phyloP scores from a whole-genome alignment of 2,797 vertebrate genomes.

The Megaceryle alcyon region DNA sequence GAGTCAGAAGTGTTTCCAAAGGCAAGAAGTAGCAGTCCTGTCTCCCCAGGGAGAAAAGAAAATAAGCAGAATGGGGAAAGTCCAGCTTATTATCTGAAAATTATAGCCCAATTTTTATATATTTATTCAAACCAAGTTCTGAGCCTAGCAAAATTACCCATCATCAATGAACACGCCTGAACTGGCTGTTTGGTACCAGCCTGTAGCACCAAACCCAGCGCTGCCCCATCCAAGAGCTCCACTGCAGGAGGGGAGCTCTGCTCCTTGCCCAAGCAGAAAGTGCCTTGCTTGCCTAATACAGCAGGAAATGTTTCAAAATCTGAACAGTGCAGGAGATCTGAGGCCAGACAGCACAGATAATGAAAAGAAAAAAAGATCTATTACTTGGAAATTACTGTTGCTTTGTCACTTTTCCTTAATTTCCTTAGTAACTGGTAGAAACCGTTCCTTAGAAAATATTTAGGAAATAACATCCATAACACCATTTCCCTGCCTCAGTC shows the following conservation, averaged over 20 bases:
- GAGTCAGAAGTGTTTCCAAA: background rate
- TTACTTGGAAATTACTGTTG: conserved; percentile 58
- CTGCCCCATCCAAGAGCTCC: background rate
- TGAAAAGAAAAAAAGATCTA: conserved; percentile 48
- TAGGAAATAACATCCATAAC: conserved; percentile 67
- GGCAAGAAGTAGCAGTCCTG: background rate
- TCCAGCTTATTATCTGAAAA: background rate
- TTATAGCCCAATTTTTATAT: background rate
- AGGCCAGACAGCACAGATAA: conserved; percentile 56
- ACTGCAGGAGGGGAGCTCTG: background rate
- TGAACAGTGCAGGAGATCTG: conserved; percentile 60
- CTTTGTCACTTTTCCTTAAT: conserved; percentile 66
- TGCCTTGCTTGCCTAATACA: background rate
- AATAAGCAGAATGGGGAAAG: background rate
- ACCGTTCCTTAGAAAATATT: conserved; percentile 13
- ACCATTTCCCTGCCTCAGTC: conserved; percentile 20
- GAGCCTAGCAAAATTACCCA: background rate
- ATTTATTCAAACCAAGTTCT: background rate
- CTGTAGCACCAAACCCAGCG: background rate
- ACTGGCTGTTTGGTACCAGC: background rate
- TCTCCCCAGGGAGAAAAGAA: background rate
- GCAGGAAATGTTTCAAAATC: conserved; percentile 58
- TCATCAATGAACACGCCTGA: background rate
- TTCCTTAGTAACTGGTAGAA: conserved; percentile 65
- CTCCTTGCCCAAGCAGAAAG: background rate